These are phyloP conservation scores for Carpatolechia fugitivella DNA, from an alignment of 2,888 invertebrate genomes.

Conservation along the genomic window DNA sequence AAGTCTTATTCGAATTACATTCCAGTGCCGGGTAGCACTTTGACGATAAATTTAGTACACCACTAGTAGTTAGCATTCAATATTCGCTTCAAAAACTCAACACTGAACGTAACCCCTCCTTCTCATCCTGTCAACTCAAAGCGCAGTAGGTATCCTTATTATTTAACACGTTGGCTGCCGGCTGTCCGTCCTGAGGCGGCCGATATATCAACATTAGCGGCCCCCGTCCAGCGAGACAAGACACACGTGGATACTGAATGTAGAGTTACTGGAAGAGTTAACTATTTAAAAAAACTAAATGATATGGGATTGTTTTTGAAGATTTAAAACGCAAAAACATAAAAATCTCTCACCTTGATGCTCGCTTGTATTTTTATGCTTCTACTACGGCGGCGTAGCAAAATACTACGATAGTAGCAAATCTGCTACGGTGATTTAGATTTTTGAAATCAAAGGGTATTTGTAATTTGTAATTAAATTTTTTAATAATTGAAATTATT, in stretches of 20 bases:
- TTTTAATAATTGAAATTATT: no score
- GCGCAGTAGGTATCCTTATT: slow-evolving; percentile 48
- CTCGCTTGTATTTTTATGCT: no score
- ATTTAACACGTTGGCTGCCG: slow-evolving; percentile 56
- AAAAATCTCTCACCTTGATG: background rate
- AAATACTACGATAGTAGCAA: no score
- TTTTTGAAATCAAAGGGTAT: no score
- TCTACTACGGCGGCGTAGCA: no score
- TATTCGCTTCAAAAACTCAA: no score
- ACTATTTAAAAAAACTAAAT: background rate
- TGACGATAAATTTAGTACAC: no score
- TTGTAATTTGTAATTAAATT: no score
- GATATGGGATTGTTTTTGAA: background rate
- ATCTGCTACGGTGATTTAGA: no score
- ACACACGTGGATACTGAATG: slow-evolving; percentile 26
- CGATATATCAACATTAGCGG: slow-evolving; percentile 78
- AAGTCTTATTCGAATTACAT: no score
- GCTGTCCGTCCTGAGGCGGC: slow-evolving; percentile 66
- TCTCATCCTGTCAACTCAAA: background rate
- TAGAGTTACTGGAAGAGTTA: slow-evolving; percentile 33
- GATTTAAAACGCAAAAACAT: background rate
- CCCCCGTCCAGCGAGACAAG: slow-evolving; percentile 51
- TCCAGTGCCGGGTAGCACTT: no score
- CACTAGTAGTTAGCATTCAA: no score
- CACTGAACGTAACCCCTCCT: background rate